Evolutionary conservation across 2,888 invertebrate genomes (phyloP).

Genomic region (Epistrophella euchroma): DNA sequence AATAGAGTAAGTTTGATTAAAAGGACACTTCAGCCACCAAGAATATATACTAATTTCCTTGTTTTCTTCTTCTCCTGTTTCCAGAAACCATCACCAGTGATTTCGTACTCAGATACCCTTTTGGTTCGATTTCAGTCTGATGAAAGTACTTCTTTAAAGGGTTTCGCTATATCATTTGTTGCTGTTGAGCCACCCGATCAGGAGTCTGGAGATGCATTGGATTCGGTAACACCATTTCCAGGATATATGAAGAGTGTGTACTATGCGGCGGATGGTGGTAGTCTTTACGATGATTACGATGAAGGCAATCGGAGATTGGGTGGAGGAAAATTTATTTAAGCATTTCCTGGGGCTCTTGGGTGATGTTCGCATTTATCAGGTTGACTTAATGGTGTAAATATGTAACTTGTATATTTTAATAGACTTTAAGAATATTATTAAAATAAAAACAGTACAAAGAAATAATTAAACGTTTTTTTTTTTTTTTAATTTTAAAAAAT

Average conservation of each 20-base stretch:
- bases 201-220: slow-evolving; percentile 79
- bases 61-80: slow-evolving; percentile 30
- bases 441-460: slow-evolving; percentile 26
- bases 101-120: slow-evolving; percentile 94
- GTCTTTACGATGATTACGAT: slow-evolving; percentile 65
- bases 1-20: slow-evolving; percentile 87
- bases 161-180: slow-evolving; percentile 95
- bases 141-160: slow-evolving; percentile 94
- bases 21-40: slow-evolving; percentile 3
- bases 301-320: slow-evolving; percentile 34
- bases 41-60: slow-evolving; percentile 42
- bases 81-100: slow-evolving; percentile 94
- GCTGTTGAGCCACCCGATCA: slow-evolving; percentile 87
- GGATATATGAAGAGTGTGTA: slow-evolving; percentile 82
- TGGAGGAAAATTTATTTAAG: slow-evolving; percentile 14
- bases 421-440: slow-evolving; percentile 40
- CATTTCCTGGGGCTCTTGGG: background rate
- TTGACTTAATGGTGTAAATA: slow-evolving; percentile 54
- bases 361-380: slow-evolving; percentile 2
- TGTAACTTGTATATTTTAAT: slow-evolving; percentile 58
- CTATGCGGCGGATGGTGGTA: slow-evolving; percentile 61
- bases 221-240: slow-evolving; percentile 82
- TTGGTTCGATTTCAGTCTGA: slow-evolving; percentile 95
- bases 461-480: background rate
- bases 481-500: background rate